These are phyloP conservation scores for Piprites chloris DNA, from an alignment of 2,113 vertebrate species.

Conservation along the genomic window DNA sequence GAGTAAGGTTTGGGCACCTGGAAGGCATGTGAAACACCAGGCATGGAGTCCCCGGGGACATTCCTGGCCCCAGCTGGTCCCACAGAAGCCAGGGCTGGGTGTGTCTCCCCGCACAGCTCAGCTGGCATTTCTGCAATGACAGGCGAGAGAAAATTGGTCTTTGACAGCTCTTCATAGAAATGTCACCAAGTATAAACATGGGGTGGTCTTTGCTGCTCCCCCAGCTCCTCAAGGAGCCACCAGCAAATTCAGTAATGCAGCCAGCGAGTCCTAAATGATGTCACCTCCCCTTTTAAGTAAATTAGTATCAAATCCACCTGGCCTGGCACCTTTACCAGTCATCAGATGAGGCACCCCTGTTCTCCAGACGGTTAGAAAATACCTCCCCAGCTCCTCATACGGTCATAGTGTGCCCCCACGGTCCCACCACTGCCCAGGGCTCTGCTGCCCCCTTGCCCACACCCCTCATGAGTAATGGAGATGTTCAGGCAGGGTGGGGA, in stretches of 20 bases:
- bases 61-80: rapidly evolving
- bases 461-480: rapidly evolving
- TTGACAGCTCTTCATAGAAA: constrained; percentile 37
- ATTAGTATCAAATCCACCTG: neutral
- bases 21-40: neutral
- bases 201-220: constrained; percentile 19
- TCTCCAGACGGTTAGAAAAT: neutral
- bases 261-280: neutral
- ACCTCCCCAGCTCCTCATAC: rapidly evolving
- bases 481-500: neutral
- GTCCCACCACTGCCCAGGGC: neutral
- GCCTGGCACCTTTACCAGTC: neutral
- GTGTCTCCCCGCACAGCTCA: neutral
- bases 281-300: neutral
- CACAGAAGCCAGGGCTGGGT: rapidly evolving
- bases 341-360: neutral
- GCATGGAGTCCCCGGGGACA: neutral
- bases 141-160: neutral
- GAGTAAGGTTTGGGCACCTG: neutral
- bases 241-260: constrained; percentile 5
- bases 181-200: constrained; percentile 49
- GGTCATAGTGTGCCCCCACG: neutral
- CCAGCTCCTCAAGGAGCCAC: neutral
- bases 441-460: neutral
- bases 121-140: neutral